These are phyloP conservation scores for Diglossa brunneiventris DNA, from an alignment of 2,113 vertebrate species.

Conservation along the genomic window DNA sequence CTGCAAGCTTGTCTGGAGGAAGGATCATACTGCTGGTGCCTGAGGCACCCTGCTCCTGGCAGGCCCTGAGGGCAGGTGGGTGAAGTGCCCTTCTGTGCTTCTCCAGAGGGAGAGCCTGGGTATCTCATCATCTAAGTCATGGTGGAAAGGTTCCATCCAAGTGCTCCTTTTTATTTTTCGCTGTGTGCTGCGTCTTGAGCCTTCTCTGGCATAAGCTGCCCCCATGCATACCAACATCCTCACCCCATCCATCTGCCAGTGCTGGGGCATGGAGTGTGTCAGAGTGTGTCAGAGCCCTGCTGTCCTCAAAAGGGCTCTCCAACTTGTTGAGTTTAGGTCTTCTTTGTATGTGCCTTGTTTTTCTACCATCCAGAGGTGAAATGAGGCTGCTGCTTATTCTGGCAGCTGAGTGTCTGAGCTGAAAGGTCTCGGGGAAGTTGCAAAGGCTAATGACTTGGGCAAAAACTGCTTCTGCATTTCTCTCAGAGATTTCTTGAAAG, in stretches of 20 bases:
- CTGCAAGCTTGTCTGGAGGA: rapidly evolving
- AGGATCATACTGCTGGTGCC: rapidly evolving
- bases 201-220: neutral
- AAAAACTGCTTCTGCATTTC: neutral
- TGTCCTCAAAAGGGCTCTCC: neutral
- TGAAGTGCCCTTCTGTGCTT: neutral
- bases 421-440: neutral
- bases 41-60: neutral
- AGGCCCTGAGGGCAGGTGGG: neutral
- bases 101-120: neutral
- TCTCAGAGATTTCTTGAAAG: neutral
- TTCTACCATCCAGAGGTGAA: neutral
- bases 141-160: neutral
- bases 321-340: neutral
- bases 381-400: neutral
- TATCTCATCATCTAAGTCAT: neutral
- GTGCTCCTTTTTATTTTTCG: neutral
- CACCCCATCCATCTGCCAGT: rapidly evolving
- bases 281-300: neutral
- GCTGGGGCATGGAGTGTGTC: neutral
- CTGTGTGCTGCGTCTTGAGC: neutral
- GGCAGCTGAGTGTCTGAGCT: neutral
- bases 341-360: neutral
- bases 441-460: neutral
- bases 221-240: neutral